Conservation (phyloP, 2,888 invertebrate species). For the Lycocerus yunnanus region DNA sequence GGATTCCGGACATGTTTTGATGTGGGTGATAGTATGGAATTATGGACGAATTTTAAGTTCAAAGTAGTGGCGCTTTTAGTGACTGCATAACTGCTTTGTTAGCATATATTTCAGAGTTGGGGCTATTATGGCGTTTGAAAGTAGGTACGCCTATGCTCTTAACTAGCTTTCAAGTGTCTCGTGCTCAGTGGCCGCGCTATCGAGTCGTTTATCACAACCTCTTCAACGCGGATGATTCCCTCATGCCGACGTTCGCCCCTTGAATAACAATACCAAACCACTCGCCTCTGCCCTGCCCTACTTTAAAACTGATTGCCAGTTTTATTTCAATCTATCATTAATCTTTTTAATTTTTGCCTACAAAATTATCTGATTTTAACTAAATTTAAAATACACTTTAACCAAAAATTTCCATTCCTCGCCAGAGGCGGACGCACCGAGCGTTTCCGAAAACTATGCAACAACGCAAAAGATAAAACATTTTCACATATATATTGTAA, state of each 20-base stretch:
- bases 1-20: conserved; percentile 19
- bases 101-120: conserved; percentile 17
- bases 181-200: conserved; percentile 36
- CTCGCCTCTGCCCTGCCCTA: conserved; percentile 30
- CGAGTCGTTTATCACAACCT: conserved; percentile 48
- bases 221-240: conserved; percentile 44
- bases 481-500: background rate
- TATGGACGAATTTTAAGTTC: conserved; percentile 15
- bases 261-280: conserved; percentile 45
- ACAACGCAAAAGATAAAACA: background rate
- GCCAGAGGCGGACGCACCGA: background rate
- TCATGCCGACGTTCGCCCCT: conserved; percentile 40
- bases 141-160: conserved; percentile 29
- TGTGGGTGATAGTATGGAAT: conserved; percentile 13
- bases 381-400: conserved; percentile 21
- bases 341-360: conserved; percentile 29
- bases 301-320: conserved; percentile 32
- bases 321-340: conserved; percentile 31
- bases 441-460: background rate
- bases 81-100: conserved; percentile 27
- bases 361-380: conserved; percentile 25
- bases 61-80: conserved; percentile 22
- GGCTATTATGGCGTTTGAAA: conserved; percentile 22
- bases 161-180: conserved; percentile 31
- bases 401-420: conserved; percentile 4